A percentile compares a stretch with the other conserved stretches of the same genome.
Conservation (phyloP, 2,888 invertebrate species). For the Alloplasta piceator region DNA sequence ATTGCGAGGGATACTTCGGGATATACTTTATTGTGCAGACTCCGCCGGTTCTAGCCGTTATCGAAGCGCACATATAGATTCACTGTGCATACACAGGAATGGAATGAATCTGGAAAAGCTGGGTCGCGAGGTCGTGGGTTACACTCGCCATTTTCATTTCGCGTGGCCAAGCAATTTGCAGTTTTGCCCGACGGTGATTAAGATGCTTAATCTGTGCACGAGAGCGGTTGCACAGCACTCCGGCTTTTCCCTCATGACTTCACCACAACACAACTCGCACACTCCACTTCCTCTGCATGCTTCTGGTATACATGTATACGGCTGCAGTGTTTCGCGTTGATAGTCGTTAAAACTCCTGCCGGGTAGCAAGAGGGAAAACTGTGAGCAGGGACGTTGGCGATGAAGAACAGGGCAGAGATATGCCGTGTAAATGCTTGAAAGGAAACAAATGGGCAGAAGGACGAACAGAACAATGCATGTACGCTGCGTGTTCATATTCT, state of each 20-base stretch:
- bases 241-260: constrained; percentile 33
- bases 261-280: constrained; percentile 28
- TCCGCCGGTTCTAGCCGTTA: constrained; percentile 15
- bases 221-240: constrained; percentile 50
- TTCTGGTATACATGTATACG: constrained; percentile 17
- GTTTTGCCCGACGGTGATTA: constrained; percentile 75
- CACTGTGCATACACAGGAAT: constrained; percentile 15
- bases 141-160: constrained; percentile 72
- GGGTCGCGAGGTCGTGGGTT: constrained; percentile 39
- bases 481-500: too few species aligned
- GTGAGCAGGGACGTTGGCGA: constrained; percentile 9
- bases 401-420: constrained; percentile 42
- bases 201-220: constrained; percentile 75
- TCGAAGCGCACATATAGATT: neutral
- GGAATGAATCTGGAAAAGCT: constrained; percentile 40
- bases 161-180: constrained; percentile 74
- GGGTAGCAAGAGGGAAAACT: constrained; percentile 27
- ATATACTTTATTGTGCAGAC: neutral
- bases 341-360: constrained; percentile 53
- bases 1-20: neutral
- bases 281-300: constrained; percentile 19
- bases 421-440: constrained; percentile 20
- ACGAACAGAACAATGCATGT: neutral
- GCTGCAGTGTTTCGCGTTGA: constrained; percentile 48
- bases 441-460: constrained; percentile 8